Evolutionary conservation across 1,140 invertebrate genomes (phyloP).

Genomic region (Panagrolaimus sp.): DNA sequence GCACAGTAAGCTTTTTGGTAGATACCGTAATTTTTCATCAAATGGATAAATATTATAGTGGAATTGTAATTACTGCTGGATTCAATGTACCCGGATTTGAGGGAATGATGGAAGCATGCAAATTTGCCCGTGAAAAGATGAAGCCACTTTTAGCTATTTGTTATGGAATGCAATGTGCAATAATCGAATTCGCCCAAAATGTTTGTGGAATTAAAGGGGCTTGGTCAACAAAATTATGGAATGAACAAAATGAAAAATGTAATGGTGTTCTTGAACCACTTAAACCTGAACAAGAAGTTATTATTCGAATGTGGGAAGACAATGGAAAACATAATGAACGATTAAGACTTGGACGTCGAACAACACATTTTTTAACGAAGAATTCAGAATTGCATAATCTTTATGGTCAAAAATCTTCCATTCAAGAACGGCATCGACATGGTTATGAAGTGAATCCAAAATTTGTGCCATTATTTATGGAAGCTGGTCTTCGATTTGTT

Average conservation of each 20-base stretch:
- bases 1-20: too few relatives aligned
- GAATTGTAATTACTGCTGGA: slow-evolving; percentile 87
- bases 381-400: slow-evolving; percentile 12
- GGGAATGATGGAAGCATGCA: slow-evolving; percentile 84
- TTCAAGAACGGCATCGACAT: slow-evolving; percentile 83
- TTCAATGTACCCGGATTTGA: slow-evolving; percentile 90
- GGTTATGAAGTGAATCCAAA: slow-evolving; percentile 74
- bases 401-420: slow-evolving; percentile 62
- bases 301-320: slow-evolving; percentile 50
- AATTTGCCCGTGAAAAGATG: slow-evolving; percentile 79
- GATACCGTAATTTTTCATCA: too few relatives aligned
- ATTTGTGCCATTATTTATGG: slow-evolving; percentile 73
- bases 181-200: slow-evolving; percentile 85
- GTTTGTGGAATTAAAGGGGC: slow-evolving; percentile 72
- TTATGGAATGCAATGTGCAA: slow-evolving; percentile 85
- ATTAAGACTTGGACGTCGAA: slow-evolving; percentile 85
- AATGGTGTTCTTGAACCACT: slow-evolving; percentile 82
- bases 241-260: slow-evolving; percentile 58
- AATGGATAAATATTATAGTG: slow-evolving; percentile 64
- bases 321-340: slow-evolving; percentile 79
- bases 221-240: slow-evolving; percentile 77
- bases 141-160: slow-evolving; percentile 80
- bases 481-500: slow-evolving; percentile 64
- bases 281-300: slow-evolving; percentile 71
- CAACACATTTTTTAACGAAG: slow-evolving; percentile 70